Conservation (phyloP, 2,888 invertebrate species). For the Nemurella pictetii region DNA sequence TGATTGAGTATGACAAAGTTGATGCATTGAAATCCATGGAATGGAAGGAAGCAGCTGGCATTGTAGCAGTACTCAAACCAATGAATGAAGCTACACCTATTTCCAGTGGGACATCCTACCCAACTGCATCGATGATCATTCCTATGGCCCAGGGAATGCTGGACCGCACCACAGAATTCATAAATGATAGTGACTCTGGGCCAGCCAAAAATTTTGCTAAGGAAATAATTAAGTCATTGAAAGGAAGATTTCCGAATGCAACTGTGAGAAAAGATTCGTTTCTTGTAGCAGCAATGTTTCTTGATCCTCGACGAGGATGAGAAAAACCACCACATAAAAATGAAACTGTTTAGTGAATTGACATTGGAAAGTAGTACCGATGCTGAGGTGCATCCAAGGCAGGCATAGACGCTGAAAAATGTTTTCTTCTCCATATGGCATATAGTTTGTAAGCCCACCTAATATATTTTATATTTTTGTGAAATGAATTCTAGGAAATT, state of each 20-base stretch:
- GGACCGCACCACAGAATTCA: not conserved
- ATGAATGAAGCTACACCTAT: not conserved
- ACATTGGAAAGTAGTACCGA: no score
- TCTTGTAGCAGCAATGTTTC: not conserved
- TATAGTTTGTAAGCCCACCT: no score
- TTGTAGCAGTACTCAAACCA: constrained; percentile 6
- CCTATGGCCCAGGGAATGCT: constrained; percentile 6
- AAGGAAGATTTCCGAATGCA: not conserved
- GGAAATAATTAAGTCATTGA: constrained; percentile 3
- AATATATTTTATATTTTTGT: no score
- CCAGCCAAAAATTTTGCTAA: not conserved
- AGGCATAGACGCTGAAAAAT: no score
- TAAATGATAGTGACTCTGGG: not conserved
- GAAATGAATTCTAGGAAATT: no score
- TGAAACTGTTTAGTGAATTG: no score
- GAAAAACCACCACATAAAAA: no score
- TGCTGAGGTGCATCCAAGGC: no score
- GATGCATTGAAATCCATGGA: not conserved
- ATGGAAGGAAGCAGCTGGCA: not conserved
- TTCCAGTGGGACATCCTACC: constrained; percentile 2
- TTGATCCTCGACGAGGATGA: constrained; percentile 13
- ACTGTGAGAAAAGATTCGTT: not conserved
- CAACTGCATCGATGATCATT: constrained; percentile 10
- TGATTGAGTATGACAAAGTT: not conserved
- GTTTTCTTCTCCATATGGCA: no score